These are phyloP conservation scores for Dicyrtomina minuta DNA, from an alignment of 2,888 invertebrate species.

Conservation along the genomic window DNA sequence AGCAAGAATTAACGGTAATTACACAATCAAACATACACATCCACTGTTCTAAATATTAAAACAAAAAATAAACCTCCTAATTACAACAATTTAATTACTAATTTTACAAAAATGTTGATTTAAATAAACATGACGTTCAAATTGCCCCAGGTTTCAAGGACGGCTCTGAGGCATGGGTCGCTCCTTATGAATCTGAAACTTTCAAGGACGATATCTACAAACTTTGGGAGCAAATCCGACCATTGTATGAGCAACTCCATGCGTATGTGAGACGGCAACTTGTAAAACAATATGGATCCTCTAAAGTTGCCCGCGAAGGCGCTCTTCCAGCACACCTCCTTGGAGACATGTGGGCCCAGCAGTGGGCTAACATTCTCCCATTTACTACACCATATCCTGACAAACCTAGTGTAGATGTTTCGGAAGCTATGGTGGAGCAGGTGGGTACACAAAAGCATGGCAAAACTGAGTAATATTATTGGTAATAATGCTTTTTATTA, in stretches of 20 bases:
- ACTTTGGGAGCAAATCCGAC: constrained; percentile 73
- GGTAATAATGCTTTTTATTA: too few relatives aligned
- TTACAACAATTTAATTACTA: too few relatives aligned
- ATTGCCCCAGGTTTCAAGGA: constrained; percentile 65
- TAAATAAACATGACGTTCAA: too few relatives aligned
- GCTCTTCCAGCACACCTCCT: constrained; percentile 77
- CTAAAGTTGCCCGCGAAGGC: constrained; percentile 69
- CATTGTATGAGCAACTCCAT: constrained; percentile 79
- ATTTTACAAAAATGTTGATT: too few relatives aligned
- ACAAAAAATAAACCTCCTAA: too few relatives aligned
- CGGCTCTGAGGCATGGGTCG: constrained; percentile 70
- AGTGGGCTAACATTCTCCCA: constrained; percentile 70
- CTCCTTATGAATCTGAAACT: constrained; percentile 69
- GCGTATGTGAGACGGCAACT: constrained; percentile 76
- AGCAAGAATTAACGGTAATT: constrained; percentile 73
- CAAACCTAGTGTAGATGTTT: constrained; percentile 71
- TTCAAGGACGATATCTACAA: constrained; percentile 69
- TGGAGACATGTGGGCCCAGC: constrained; percentile 82
- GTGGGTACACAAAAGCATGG: too few relatives aligned
- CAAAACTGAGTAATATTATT: too few relatives aligned
- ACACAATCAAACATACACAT: too few relatives aligned
- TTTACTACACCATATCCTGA: constrained; percentile 69
- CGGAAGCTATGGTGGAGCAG: constrained; percentile 69
- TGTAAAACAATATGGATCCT: constrained; percentile 72
- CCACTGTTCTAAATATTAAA: too few relatives aligned